Base-by-base conservation (phyloP, 2,888 invertebrate species). In the Lasioglossum leucozonium region DNA sequence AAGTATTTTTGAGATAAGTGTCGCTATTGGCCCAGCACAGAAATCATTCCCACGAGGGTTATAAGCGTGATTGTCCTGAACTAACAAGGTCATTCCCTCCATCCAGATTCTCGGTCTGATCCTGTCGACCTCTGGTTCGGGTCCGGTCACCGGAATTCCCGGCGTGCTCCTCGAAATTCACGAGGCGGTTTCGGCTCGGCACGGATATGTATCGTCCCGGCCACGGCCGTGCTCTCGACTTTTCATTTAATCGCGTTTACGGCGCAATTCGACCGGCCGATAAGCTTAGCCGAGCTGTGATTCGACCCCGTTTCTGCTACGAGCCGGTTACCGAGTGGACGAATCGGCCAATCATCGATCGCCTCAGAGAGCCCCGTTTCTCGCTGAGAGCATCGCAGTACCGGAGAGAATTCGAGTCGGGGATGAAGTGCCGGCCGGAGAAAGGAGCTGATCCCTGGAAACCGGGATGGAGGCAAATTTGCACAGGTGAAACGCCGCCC, bases 391-490 rank as follows among this genome's bases (percentile, higher is more conserved):
- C 89, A 83, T 82, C 71, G 73, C n/a, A 65, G 77, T 55, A 18
- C 65, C 16, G 51, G 34, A 82, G 84, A 79, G 73, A 62, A 62
- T 77, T 58, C 79, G 84, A 62, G 58, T 44, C 51, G 72, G 37
- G 77, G 18, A 62, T 75, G 72, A 67, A 82, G 80, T 78, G 81
- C 34, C 16, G 34, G 34, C 65, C n/a, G 51, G 37, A 71, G 74
- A 77, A 74, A 81, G 84, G 58, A 67, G 78, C 78, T 37, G 86
- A 84, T 87, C 88, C 86, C 82, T 72, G 83, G 85, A 82, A 91
- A 91, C 87, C 86, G 87, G 91, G 91, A 91, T 90, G 90, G 87
- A 89, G 88, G 89, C 87, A 89, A 90, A 92, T 92, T 92, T 91
- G 89, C 90, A 85, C 85, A 73, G 81, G 81, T 62, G 71, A 51